Percentiles rank a stretch among this genome's conserved stretches.
These are phyloP conservation scores for Sorex maritimensis DNA, from an alignment of 2,797 vertebrate species.

Conservation along the genomic window DNA sequence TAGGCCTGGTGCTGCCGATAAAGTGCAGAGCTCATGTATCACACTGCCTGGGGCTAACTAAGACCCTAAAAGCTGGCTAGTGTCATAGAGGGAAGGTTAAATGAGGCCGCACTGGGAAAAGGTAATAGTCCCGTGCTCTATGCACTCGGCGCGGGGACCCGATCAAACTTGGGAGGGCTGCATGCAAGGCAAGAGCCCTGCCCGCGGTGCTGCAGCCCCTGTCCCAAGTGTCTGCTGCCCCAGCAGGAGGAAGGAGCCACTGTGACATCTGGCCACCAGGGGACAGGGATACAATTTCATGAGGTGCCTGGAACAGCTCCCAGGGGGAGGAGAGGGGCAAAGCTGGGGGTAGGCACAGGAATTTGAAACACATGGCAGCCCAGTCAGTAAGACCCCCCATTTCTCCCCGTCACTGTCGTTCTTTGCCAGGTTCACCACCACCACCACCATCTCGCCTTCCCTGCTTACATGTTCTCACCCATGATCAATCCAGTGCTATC, in stretches of 20 bases:
- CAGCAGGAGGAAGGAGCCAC: not conserved
- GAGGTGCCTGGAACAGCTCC: not conserved
- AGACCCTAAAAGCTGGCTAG: not conserved
- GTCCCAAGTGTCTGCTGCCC: not conserved
- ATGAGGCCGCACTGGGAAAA: not conserved
- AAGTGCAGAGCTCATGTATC: not conserved
- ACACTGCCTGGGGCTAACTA: fast-evolving
- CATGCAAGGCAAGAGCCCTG: no score
- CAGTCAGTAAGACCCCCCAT: not conserved
- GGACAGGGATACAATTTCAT: conserved; percentile 45
- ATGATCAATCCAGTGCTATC: not conserved
- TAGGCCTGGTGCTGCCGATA: not conserved
- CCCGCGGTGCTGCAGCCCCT: not conserved
- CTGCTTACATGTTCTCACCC: not conserved
- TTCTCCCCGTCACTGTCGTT: not conserved
- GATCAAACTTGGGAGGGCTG: no score
- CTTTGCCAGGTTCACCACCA: conserved; percentile 13
- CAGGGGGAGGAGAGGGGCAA: not conserved
- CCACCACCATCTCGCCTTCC: not conserved
- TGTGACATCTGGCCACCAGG: conserved; percentile 66
- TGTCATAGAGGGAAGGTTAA: not conserved
- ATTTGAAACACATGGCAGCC: not conserved
- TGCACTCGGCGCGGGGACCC: not conserved
- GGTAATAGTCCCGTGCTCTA: not conserved
- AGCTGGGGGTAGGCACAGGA: not conserved